These are phyloP conservation scores for Brachionus rubens DNA, from an alignment of 1,140 invertebrate species.

Conservation along the genomic window DNA sequence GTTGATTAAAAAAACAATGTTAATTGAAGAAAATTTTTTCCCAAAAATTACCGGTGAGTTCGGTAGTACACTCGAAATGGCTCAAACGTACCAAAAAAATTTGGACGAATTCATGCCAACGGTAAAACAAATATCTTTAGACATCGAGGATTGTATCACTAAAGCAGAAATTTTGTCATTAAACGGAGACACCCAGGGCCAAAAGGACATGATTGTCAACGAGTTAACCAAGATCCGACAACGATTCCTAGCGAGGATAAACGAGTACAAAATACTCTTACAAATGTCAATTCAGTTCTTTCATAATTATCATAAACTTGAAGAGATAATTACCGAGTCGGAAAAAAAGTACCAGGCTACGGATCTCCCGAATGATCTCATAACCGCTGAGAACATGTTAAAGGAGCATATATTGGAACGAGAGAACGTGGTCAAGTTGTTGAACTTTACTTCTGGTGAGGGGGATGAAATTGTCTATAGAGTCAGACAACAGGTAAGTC, in stretches of 20 bases:
- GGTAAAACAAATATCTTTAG: slow-evolving; percentile 65
- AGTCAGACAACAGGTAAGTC: slow-evolving; percentile 66
- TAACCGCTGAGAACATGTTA: slow-evolving; percentile 62
- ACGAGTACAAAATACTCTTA: slow-evolving; percentile 71
- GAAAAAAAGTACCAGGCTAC: slow-evolving; percentile 60
- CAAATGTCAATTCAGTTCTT: slow-evolving; percentile 72
- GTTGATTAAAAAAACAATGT: slow-evolving; percentile 73
- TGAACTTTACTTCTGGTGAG: slow-evolving; percentile 66
- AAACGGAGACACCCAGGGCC: slow-evolving; percentile 60
- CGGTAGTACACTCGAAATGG: slow-evolving; percentile 54
- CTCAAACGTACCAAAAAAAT: slow-evolving; percentile 53
- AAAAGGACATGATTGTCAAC: slow-evolving; percentile 64
- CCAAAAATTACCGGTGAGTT: slow-evolving; percentile 70
- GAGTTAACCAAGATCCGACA: slow-evolving; percentile 68
- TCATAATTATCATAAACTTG: slow-evolving; percentile 67
- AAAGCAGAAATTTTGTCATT: slow-evolving; percentile 64
- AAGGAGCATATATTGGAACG: slow-evolving; percentile 66
- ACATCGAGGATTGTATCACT: slow-evolving; percentile 70
- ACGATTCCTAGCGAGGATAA: slow-evolving; percentile 67
- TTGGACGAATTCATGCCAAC: slow-evolving; percentile 57
- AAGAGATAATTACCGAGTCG: slow-evolving; percentile 62
- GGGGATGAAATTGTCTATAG: slow-evolving; percentile 67
- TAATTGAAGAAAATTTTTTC: slow-evolving; percentile 72
- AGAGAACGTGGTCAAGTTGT: slow-evolving; percentile 65
- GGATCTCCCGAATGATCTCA: slow-evolving; percentile 60